These are phyloP conservation scores for Prietella phreatophila DNA, from an alignment of 2,113 vertebrate genomes.

Conservation along the genomic window DNA sequence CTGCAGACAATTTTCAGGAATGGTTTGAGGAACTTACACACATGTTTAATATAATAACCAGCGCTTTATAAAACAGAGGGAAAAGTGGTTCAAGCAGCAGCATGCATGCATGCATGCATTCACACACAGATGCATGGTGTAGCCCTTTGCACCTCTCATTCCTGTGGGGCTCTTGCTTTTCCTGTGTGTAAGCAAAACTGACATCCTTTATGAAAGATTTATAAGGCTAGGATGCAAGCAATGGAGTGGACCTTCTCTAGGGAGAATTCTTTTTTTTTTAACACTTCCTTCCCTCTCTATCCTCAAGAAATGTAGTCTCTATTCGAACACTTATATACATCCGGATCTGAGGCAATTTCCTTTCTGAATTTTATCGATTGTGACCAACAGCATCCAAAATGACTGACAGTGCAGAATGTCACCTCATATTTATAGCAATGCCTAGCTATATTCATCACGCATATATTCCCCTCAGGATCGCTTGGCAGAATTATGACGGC, in stretches of 20 bases:
- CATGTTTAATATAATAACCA: background rate
- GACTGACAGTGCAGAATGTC: constrained; percentile 20
- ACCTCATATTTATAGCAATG: constrained; percentile 16
- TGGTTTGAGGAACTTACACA: no score
- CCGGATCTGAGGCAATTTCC: background rate
- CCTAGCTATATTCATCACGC: constrained; percentile 16
- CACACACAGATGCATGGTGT: constrained; percentile 45
- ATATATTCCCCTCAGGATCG: constrained; percentile 2
- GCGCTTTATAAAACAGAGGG: constrained; percentile 23
- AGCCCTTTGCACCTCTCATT: constrained; percentile 70
- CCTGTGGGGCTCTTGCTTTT: constrained; percentile 69
- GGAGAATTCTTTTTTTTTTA: constrained; percentile 49
- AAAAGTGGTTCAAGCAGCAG: constrained; percentile 46
- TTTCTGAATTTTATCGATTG: constrained; percentile 5
- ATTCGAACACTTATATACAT: background rate
- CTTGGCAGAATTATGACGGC: constrained; percentile 27
- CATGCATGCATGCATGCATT: constrained; percentile 46
- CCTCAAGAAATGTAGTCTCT: constrained; percentile 15
- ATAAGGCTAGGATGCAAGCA: constrained; percentile 78
- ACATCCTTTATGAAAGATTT: constrained; percentile 82
- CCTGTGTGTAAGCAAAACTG: constrained; percentile 80
- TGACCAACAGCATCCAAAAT: constrained; percentile 4
- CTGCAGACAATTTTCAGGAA: no score
- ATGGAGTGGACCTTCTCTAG: constrained; percentile 71
- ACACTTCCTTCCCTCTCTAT: background rate